A percentile compares a stretch with the other conserved stretches of the same genome.
Evolutionary conservation across 2,888 invertebrate genomes (phyloP).

Genomic region (Archips xylosteana): DNA sequence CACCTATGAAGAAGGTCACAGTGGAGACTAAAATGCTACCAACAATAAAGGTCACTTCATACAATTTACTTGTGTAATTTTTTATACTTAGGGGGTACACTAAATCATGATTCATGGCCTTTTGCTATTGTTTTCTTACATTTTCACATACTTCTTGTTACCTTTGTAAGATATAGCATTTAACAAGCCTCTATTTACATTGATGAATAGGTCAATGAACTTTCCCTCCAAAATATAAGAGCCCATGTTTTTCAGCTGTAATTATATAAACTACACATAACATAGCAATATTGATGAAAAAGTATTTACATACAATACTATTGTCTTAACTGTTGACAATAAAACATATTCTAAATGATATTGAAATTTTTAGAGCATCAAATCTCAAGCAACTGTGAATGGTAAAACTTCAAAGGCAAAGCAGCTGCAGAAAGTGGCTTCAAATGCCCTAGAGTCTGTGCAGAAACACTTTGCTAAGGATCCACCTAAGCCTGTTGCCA

Average conservation of each 20-base stretch:
- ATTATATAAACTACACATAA: background rate
- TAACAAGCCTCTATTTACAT: conserved; percentile 21
- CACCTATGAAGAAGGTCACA: conserved; percentile 79
- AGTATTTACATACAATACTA: background rate
- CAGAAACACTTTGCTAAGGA: conserved; percentile 76
- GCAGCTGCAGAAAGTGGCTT: conserved; percentile 70
- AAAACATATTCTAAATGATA: background rate
- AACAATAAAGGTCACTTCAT: conserved; percentile 70
- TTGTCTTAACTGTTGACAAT: background rate
- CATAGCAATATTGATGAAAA: background rate
- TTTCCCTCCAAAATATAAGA: conserved; percentile 66
- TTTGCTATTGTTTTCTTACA: background rate
- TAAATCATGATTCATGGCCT: background rate
- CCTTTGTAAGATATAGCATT: background rate
- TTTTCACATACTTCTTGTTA: background rate
- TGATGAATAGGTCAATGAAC: conserved; percentile 61
- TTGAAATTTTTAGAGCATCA: conserved; percentile 70
- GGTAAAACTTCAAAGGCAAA: conserved; percentile 80
- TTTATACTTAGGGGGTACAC: conserved; percentile 34
- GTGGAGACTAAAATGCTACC: conserved; percentile 81
- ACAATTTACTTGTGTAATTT: conserved; percentile 18
- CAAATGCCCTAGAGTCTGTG: conserved; percentile 72
- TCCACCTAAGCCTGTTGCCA: conserved; percentile 65
- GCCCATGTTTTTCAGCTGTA: background rate
- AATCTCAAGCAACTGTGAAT: conserved; percentile 65